Conservation (phyloP, 1,140 invertebrate genomes). For the Lasioglossum baleicum region DNA sequence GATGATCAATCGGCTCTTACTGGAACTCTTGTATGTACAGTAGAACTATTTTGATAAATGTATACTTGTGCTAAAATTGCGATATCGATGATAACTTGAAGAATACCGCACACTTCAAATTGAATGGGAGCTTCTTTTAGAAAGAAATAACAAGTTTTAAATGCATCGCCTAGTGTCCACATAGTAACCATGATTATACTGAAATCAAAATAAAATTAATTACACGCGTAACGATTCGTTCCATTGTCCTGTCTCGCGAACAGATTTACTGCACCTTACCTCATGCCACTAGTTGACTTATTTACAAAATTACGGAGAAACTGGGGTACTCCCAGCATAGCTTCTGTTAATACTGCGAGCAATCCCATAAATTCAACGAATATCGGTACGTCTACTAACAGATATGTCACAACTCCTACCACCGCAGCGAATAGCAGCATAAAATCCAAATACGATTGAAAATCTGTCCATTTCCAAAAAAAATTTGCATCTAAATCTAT, state of each 20-base stretch:
- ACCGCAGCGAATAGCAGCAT: constrained; percentile 91
- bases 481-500: constrained; percentile 93
- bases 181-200: constrained; percentile 96
- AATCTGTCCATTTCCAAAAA: constrained; percentile 99
- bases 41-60: constrained; percentile 69
- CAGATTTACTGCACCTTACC: constrained; percentile 82
- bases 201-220: constrained; percentile 72
- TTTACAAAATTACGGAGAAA: constrained; percentile 93
- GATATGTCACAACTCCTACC: constrained; percentile 91
- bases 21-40: constrained; percentile 45
- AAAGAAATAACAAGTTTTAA: constrained; percentile 98
- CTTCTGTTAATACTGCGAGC: constrained; percentile 96
- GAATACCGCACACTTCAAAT: constrained; percentile 96
- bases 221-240: background rate
- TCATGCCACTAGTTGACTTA: constrained; percentile 98
- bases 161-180: constrained; percentile 97
- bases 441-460: constrained; percentile 97
- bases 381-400: constrained; percentile 89
- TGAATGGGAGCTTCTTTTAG: constrained; percentile 93
- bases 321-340: constrained; percentile 96
- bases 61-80: constrained; percentile 91
- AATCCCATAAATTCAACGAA: constrained; percentile 96
- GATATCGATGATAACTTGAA: constrained; percentile 94
- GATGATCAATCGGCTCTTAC: constrained; percentile 57
- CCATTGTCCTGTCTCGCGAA: background rate